Evolutionary conservation across 1,140 invertebrate genomes (phyloP).

Genomic region (Caenorhabditis tropicalis): DNA sequence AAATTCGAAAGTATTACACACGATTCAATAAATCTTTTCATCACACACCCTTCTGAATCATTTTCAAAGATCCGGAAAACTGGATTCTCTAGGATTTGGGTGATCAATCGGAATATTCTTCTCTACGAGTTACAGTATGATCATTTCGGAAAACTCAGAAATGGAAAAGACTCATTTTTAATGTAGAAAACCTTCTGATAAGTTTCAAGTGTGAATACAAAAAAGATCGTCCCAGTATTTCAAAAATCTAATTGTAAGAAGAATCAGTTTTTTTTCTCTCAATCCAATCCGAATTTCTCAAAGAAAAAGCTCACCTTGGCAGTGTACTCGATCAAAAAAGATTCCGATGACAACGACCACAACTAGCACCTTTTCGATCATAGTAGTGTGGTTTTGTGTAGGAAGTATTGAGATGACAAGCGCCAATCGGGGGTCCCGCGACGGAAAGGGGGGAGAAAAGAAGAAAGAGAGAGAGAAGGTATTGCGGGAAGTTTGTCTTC

Average conservation of each 20-base stretch:
- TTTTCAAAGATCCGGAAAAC: neutral
- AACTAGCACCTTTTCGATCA: slow-evolving; percentile 43
- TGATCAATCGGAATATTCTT: too few relatives aligned
- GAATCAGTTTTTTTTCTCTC: too few relatives aligned
- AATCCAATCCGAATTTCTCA: too few relatives aligned
- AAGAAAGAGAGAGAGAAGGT: neutral
- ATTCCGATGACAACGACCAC: slow-evolving; percentile 1
- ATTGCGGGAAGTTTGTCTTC: slow-evolving; percentile 17
- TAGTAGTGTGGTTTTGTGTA: neutral
- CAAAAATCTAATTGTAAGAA: too few relatives aligned
- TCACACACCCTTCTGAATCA: neutral
- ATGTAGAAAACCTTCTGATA: too few relatives aligned
- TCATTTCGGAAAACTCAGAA: too few relatives aligned
- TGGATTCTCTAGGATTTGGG: too few relatives aligned
- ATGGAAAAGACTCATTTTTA: too few relatives aligned
- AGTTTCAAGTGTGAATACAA: too few relatives aligned
- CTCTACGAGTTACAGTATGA: too few relatives aligned
- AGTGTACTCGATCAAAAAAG: neutral
- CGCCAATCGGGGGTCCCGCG: neutral
- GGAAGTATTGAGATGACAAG: neutral
- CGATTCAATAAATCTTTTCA: neutral
- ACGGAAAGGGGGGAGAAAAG: too few relatives aligned
- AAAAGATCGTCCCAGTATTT: too few relatives aligned
- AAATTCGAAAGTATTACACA: neutral
- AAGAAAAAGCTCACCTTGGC: neutral